Percentiles rank a stretch among this genome's conserved stretches.
phyloP scores from a whole-genome alignment of 1,140 invertebrate genomes.

The Heliothis subflexa region DNA sequence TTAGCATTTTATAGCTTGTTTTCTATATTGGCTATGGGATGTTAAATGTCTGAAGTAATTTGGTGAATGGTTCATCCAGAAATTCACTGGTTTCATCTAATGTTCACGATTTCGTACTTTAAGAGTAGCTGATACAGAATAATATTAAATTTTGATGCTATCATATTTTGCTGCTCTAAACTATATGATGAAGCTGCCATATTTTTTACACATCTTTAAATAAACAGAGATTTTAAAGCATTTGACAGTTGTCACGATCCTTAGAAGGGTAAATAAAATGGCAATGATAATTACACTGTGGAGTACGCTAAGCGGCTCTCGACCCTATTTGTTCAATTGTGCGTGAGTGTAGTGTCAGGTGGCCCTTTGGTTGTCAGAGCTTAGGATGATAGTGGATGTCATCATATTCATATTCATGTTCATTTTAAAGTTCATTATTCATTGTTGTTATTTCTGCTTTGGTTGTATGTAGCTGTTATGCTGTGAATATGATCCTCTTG shows the following conservation, averaged over 20 bases:
- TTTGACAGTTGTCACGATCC: constrained; percentile 4
- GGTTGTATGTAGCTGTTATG: too few relatives aligned
- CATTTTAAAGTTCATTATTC: background rate
- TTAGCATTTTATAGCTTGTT: constrained; percentile 33
- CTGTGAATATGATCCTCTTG: too few relatives aligned
- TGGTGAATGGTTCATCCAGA: too few relatives aligned
- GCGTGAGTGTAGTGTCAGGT: constrained; percentile 27
- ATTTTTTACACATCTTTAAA: too few relatives aligned
- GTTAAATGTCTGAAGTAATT: background rate
- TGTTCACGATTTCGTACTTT: background rate
- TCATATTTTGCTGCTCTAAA: too few relatives aligned
- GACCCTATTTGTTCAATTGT: constrained; percentile 36
- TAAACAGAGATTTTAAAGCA: too few relatives aligned
- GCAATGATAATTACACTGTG: constrained; percentile 9
- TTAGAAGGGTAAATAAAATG: constrained; percentile 6
- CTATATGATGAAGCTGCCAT: too few relatives aligned
- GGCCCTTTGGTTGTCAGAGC: background rate
- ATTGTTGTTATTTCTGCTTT: too few relatives aligned
- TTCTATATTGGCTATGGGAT: background rate
- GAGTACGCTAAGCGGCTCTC: constrained; percentile 1
- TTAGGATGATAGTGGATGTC: background rate
- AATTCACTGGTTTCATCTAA: background rate
- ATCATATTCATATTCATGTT: background rate
- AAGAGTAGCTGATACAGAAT: too few relatives aligned
- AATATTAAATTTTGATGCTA: too few relatives aligned